Conservation (phyloP, 2,888 invertebrate genomes). For the Pollenia angustigena region DNA sequence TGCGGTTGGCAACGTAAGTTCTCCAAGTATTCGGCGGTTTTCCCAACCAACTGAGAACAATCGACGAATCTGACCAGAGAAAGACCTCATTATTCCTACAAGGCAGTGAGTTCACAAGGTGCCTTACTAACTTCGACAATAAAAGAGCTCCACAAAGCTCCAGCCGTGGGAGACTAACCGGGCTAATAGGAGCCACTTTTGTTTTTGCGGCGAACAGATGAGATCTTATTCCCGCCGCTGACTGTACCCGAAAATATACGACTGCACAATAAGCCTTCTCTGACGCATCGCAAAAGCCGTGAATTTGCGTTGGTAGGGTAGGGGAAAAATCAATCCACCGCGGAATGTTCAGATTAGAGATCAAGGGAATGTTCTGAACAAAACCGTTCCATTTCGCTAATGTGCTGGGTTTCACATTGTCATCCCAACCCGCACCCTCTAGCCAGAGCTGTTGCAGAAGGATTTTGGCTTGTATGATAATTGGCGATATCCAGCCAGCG, state of each 20-base stretch:
- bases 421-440: slow-evolving; percentile 41
- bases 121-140: slow-evolving; percentile 42
- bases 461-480: slow-evolving; percentile 44
- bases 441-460: slow-evolving; percentile 51
- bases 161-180: slow-evolving; percentile 63
- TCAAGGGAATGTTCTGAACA: not conserved
- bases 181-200: slow-evolving; percentile 68
- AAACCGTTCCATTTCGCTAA: slow-evolving; percentile 21
- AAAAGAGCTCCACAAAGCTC: slow-evolving; percentile 68
- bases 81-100: too few species aligned
- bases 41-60: too few species aligned
- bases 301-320: slow-evolving; percentile 21
- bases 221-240: not conserved
- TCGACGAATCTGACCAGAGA: too few species aligned
- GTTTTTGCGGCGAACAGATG: slow-evolving; percentile 62
- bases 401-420: not conserved
- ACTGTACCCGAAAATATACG: slow-evolving; percentile 31
- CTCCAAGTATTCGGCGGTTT: too few species aligned
- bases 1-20: not conserved
- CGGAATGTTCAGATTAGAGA: slow-evolving; percentile 30
- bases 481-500: slow-evolving; percentile 48
- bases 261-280: slow-evolving; percentile 43
- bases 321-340: slow-evolving; percentile 55
- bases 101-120: too few species aligned
- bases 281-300: slow-evolving; percentile 66